Evolutionary conservation across 1,140 invertebrate species (phyloP).

Genomic region (Proctacanthus coquilletti): DNA sequence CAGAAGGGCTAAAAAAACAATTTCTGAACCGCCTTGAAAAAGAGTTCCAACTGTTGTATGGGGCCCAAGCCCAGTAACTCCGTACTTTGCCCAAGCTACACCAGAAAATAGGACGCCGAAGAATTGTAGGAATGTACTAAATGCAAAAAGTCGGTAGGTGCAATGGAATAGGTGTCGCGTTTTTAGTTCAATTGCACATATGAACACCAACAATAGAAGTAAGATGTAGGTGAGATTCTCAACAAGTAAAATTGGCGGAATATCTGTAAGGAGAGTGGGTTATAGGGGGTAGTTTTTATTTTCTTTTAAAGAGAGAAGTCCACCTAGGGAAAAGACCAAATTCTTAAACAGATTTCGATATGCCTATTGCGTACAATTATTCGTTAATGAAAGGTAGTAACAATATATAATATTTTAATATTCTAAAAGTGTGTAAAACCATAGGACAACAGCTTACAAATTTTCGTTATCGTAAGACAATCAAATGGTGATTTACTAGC

Average conservation of each 20-base stretch:
- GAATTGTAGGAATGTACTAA: constrained; percentile 48
- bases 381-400: no score
- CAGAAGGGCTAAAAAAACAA: constrained; percentile 58
- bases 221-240: constrained; percentile 47
- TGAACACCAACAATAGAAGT: constrained; percentile 42
- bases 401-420: no score
- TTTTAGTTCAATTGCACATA: constrained; percentile 53
- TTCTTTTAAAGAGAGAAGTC: no score
- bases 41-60: constrained; percentile 45
- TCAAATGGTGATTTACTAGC: no score
- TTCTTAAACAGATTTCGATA: no score
- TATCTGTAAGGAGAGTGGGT: constrained; percentile 43
- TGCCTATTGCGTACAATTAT: no score
- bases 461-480: no score
- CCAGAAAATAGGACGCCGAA: constrained; percentile 47
- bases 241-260: constrained; percentile 49
- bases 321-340: no score
- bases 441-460: no score
- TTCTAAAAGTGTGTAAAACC: no score
- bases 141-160: constrained; percentile 74
- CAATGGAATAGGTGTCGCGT: constrained; percentile 65
- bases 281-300: no score
- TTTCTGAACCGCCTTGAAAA: constrained; percentile 53
- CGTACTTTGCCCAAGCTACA: constrained; percentile 52
- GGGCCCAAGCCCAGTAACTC: constrained; percentile 46